Percentiles rank a stretch among this genome's conserved stretches.
Conservation (phyloP, 2,888 invertebrate genomes). For the Xylophagus ater region DNA sequence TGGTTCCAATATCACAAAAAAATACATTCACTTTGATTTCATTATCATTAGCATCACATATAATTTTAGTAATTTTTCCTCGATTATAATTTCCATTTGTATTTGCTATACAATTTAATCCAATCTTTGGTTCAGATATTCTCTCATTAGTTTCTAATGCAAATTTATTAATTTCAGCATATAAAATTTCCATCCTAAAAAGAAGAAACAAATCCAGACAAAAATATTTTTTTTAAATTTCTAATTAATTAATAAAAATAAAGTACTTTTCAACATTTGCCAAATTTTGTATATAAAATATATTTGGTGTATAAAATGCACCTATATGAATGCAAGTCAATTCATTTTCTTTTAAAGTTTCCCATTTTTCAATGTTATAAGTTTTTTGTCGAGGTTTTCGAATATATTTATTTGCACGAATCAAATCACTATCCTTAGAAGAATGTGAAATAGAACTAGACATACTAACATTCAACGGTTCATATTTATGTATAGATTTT, state of each 20-base stretch:
- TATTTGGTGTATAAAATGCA: conserved; percentile 13
- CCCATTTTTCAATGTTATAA: conserved; percentile 13
- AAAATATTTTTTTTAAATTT: neutral
- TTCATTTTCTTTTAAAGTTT: conserved; percentile 7
- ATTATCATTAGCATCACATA: conserved; percentile 7
- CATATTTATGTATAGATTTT: too few species aligned
- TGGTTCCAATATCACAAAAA: conserved; percentile 16
- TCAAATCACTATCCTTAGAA: too few species aligned
- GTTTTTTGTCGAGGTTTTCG: too few species aligned
- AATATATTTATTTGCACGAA: too few species aligned
- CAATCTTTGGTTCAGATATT: conserved; percentile 10
- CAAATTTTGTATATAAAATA: conserved; percentile 13
- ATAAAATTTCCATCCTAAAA: conserved; percentile 13
- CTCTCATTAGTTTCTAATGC: neutral
- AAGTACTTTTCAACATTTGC: conserved; percentile 9
- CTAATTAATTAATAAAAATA: neutral
- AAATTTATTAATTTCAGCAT: conserved; percentile 9
- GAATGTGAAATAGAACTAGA: too few species aligned
- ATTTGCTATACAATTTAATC: conserved; percentile 14
- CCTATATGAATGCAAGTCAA: conserved; percentile 10
- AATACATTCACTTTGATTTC: conserved; percentile 12
- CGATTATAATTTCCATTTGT: conserved; percentile 12
- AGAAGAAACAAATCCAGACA: neutral
- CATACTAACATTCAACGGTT: too few species aligned
- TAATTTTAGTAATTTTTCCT: conserved; percentile 15